Evolutionary conservation across 2,113 vertebrate genomes (phyloP).

Genomic region (Plecotus auritus): DNA sequence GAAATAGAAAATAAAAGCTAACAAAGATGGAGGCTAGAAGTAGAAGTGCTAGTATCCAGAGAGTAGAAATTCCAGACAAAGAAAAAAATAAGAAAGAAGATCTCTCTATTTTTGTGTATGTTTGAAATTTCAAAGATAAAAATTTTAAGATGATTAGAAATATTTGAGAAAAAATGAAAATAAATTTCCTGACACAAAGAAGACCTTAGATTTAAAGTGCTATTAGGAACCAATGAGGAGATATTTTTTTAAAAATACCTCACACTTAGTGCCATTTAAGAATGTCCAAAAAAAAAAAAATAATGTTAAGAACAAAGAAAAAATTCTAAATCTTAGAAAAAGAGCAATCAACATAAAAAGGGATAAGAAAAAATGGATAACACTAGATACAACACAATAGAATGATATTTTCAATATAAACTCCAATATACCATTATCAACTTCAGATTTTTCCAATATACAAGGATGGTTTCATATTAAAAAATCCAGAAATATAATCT

Average conservation of each 20-base stretch:
- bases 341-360: neutral
- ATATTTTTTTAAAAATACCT: neutral
- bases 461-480: neutral
- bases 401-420: neutral
- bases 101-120: neutral
- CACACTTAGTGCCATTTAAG: neutral
- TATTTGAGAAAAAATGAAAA: neutral
- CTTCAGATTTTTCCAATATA: neutral
- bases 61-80: neutral
- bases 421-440: neutral
- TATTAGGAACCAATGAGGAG: neutral
- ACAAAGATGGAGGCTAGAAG: neutral
- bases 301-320: neutral
- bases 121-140: neutral
- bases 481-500: neutral
- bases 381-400: neutral
- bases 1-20: neutral
- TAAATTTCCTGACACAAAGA: neutral
- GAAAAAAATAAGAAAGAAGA: neutral
- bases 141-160: neutral
- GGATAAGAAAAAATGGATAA: neutral
- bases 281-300: neutral
- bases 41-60: neutral
- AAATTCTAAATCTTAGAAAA: neutral
- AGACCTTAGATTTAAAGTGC: neutral